A percentile compares a stretch with the other conserved stretches of the same genome.
These are phyloP conservation scores for Bradypodion ventrale DNA, from an alignment of 2,797 vertebrate genomes.

Conservation along the genomic window DNA sequence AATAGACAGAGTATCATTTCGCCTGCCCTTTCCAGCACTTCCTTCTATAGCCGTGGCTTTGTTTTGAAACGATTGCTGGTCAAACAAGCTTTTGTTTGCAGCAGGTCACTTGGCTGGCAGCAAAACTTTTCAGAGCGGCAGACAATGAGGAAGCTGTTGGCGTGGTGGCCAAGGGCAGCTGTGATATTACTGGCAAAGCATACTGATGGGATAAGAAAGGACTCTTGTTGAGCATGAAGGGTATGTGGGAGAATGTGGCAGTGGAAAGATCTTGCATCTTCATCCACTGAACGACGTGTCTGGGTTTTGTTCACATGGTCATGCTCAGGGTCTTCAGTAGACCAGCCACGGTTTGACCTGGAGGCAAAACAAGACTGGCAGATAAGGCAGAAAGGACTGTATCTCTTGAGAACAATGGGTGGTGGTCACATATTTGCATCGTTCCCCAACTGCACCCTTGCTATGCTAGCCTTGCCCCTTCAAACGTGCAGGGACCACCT, in stretches of 20 bases:
- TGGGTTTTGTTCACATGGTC: neutral
- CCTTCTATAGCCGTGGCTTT: slow-evolving; percentile 79
- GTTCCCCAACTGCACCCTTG: neutral
- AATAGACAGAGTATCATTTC: slow-evolving; percentile 73
- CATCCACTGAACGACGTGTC: slow-evolving; percentile 15
- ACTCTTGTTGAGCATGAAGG: slow-evolving; percentile 41
- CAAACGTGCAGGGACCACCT: neutral
- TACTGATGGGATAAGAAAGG: slow-evolving; percentile 63
- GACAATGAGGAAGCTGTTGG: slow-evolving; percentile 79
- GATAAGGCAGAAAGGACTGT: neutral
- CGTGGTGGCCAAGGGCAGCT: slow-evolving; percentile 67
- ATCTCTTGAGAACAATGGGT: too few relatives aligned
- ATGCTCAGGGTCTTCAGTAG: neutral
- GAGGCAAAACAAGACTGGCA: neutral
- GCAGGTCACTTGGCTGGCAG: slow-evolving; percentile 79
- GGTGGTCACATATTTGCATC: too few relatives aligned
- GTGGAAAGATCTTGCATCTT: slow-evolving; percentile 46
- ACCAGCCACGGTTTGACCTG: neutral
- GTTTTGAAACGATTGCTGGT: slow-evolving; percentile 85
- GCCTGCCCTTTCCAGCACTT: slow-evolving; percentile 73
- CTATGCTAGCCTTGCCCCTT: neutral
- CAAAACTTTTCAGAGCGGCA: slow-evolving; percentile 74
- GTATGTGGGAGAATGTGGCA: slow-evolving; percentile 26
- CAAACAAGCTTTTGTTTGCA: slow-evolving; percentile 86
- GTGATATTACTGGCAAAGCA: slow-evolving; percentile 68